Conservation (phyloP, 2,797 vertebrate species). For the Schizothorax lantsangensis region DNA sequence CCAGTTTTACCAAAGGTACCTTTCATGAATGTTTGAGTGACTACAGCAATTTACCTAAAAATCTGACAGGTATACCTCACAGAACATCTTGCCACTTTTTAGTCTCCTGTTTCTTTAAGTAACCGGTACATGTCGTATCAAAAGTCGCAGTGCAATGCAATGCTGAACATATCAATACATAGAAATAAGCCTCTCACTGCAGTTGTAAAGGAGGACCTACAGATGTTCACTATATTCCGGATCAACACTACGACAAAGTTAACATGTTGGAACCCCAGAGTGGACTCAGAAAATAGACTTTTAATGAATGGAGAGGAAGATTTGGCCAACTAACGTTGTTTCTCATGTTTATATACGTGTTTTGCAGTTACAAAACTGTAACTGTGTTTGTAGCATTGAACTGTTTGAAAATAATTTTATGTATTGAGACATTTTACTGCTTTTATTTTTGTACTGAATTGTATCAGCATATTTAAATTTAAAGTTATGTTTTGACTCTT, state of each 20-base stretch:
- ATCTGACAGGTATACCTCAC: constrained; percentile 54
- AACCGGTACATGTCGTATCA: not conserved
- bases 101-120: constrained; percentile 9
- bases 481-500: constrained; percentile 81
- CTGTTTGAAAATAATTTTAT: constrained; percentile 68
- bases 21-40: constrained; percentile 30
- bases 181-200: not conserved
- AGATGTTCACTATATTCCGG: not conserved
- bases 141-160: not conserved
- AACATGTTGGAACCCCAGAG: not conserved
- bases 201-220: not conserved
- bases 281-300: not conserved
- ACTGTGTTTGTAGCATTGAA: constrained; percentile 52
- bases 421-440: constrained; percentile 70
- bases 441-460: constrained; percentile 86
- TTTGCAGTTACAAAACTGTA: constrained; percentile 37
- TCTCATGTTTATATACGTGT: constrained; percentile 12
- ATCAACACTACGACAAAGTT: not conserved
- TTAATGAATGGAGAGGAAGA: constrained; percentile 8
- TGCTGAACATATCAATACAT: constrained; percentile 3
- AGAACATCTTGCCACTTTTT: constrained; percentile 23
- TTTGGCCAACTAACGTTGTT: constrained; percentile 34
- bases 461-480: constrained; percentile 85
- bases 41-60: constrained; percentile 27
- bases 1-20: constrained; percentile 33